Percentiles rank a stretch among this genome's conserved stretches.
These are phyloP conservation scores for Tricholauxania praeusta DNA, from an alignment of 2,888 invertebrate species.

Conservation along the genomic window DNA sequence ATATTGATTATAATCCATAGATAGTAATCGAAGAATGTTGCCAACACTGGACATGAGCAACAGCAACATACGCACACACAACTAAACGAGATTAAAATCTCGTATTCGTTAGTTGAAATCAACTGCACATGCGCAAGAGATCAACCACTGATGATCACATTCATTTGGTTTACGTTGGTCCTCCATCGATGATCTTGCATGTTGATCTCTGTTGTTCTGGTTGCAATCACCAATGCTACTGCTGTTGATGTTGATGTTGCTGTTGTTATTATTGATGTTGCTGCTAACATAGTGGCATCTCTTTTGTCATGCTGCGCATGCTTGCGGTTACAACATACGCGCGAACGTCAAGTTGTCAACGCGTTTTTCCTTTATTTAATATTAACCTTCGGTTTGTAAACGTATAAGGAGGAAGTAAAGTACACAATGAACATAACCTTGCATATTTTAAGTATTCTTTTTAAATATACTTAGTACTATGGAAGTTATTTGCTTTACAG, in stretches of 20 bases:
- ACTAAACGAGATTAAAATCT: slow-evolving; percentile 24
- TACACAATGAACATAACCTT: too few species aligned
- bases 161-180: not conserved
- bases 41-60: slow-evolving; percentile 27
- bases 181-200: not conserved
- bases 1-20: slow-evolving; percentile 2
- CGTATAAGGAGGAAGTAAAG: too few species aligned
- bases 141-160: slow-evolving; percentile 15
- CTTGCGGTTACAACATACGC: slow-evolving; percentile 28
- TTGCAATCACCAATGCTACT: too few species aligned
- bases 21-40: slow-evolving; percentile 29
- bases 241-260: too few species aligned
- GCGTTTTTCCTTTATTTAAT: not conserved
- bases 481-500: too few species aligned
- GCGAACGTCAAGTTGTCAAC: slow-evolving; percentile 28
- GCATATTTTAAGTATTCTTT: too few species aligned
- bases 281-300: too few species aligned
- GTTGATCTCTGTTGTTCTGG: not conserved
- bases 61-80: slow-evolving; percentile 15
- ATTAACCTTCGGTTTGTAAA: too few species aligned
- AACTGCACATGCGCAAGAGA: slow-evolving; percentile 32
- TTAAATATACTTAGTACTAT: too few species aligned
- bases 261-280: too few species aligned
- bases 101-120: slow-evolving; percentile 2
- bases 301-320: slow-evolving; percentile 15